phyloP scores from a whole-genome alignment of 2,113 vertebrate genomes.

The Rhipidura dahli region DNA sequence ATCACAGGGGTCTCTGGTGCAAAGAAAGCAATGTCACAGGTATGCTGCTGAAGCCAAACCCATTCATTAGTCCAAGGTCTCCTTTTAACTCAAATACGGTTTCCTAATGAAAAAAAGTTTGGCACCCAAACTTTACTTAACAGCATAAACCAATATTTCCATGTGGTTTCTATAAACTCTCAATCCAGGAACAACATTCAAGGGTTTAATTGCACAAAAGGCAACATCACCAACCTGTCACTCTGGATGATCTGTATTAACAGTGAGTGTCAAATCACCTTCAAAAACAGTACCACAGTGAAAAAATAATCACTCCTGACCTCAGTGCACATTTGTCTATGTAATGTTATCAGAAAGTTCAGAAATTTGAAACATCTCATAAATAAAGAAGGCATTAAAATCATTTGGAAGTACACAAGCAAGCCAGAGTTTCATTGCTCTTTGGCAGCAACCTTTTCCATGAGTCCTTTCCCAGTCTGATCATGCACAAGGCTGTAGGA shows the following conservation, averaged over 20 bases:
- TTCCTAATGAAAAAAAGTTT: not conserved
- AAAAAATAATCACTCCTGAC: constrained; percentile 5
- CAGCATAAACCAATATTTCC: not conserved
- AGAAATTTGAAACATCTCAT: not conserved
- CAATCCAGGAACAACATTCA: not conserved
- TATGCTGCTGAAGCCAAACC: not conserved
- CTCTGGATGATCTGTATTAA: not conserved
- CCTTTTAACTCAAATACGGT: not conserved
- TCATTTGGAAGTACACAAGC: not conserved
- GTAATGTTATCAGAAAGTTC: not conserved
- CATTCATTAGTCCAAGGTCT: not conserved
- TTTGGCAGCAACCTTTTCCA: not conserved
- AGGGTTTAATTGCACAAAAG: not conserved
- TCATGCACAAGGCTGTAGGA: not conserved
- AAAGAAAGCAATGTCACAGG: not conserved
- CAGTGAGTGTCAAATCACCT: not conserved
- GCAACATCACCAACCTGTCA: not conserved
- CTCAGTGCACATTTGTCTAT: not conserved
- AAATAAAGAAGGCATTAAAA: not conserved
- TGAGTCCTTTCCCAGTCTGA: not conserved
- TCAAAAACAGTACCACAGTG: not conserved
- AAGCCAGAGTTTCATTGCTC: fast-evolving
- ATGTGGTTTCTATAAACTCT: not conserved
- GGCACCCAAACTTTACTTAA: not conserved
- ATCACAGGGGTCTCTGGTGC: not conserved